Evolutionary conservation across 2,113 vertebrate species (phyloP), one percentile per base, ranked within the genome.

Genomic region (Prunella himalayana): DNA sequence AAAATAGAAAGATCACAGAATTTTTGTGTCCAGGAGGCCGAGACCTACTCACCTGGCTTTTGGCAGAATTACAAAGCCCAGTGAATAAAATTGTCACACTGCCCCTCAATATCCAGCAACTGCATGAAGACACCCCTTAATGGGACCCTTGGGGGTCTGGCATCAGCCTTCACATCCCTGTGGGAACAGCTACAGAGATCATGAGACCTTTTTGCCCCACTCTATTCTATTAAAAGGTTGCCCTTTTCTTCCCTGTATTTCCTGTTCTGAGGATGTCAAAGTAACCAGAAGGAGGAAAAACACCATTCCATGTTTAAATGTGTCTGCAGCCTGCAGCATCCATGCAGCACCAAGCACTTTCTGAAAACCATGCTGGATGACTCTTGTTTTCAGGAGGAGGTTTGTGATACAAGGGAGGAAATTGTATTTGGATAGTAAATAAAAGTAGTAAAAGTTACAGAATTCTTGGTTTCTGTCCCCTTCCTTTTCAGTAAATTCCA

Each of bases 241-340:
- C 66, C 22, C 27, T 63, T 83, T 44, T 13, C 13, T 20, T 71
- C 33, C 4, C 0, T 0, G 3, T 37, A 5, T 42, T 31, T 50
- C 39, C 33, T 44, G 27, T 37, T 6, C 39, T 37, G 27, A 21
- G 33, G 49, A n/a, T 60, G 27, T 22, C 27, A 11, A 60, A 80
- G 41, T 65, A 27, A 19, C 24, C 1, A 7, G 28, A 20, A 70
- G 3, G 56, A 51, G 56, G 39, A 11, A 44, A 63, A 53, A 47
- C 0, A 0, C 10, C 21, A 51, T 37, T 53, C 33, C 1, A 0
- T 37, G 39, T 63, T 63, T 53, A 3, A 0, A 25, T 53, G 33
- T 71, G 47, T 14, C 33, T 53, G 68, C 33, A 31, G 68, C 57
- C 27, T 5, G 4, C 39, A 83, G 6, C 39, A 53, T 72, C 57